These are phyloP conservation scores for Rhynchomys soricoides DNA, from an alignment of 2,113 vertebrate genomes.

Conservation along the genomic window DNA sequence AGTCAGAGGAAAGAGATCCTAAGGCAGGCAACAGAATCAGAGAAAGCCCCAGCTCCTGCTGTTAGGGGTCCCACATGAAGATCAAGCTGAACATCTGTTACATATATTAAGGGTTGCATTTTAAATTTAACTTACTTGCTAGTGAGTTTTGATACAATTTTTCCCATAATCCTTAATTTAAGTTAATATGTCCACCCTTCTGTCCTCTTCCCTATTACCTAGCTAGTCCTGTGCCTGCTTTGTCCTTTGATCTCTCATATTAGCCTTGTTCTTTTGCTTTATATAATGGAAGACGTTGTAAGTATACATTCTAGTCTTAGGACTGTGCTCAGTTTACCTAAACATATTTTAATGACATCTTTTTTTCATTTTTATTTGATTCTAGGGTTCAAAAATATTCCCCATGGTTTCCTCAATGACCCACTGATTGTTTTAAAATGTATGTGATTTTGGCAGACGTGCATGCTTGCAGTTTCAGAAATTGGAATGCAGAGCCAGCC, in stretches of 20 bases:
- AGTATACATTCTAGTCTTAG: background rate
- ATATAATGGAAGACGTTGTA: background rate
- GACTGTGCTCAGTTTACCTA: background rate
- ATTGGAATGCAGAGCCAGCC: background rate
- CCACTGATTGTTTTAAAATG: background rate
- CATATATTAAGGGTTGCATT: background rate
- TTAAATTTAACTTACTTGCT: background rate
- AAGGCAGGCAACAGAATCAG: too few relatives aligned
- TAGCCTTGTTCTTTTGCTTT: background rate
- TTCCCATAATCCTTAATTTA: background rate
- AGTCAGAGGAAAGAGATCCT: too few relatives aligned
- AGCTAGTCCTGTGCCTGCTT: background rate
- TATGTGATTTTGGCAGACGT: background rate
- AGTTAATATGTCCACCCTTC: background rate
- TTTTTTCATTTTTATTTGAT: background rate
- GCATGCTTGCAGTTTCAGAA: background rate
- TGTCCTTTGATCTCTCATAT: background rate
- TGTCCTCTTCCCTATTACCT: background rate
- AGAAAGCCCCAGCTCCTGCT: too few relatives aligned
- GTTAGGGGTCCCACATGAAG: too few relatives aligned
- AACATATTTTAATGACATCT: background rate
- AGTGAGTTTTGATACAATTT: background rate
- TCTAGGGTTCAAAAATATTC: background rate
- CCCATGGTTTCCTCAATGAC: background rate
- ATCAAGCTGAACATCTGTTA: too few relatives aligned